Base-by-base conservation (phyloP, 2,888 invertebrate species). In the Trissoscelio sp. region DNA sequence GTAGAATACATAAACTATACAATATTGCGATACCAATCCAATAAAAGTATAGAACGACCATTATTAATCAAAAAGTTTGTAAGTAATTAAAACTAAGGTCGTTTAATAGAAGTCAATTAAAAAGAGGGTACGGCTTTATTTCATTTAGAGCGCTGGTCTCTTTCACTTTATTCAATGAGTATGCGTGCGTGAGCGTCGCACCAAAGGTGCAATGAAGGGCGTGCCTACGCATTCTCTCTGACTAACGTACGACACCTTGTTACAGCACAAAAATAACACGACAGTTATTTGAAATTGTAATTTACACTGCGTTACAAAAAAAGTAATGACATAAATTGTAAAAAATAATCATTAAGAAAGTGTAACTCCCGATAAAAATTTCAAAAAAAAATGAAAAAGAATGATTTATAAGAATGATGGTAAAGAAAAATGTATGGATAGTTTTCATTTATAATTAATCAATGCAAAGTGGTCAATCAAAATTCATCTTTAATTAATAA, bases 111-210 rank as follows among this genome's bases (percentile, higher is more conserved):
- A 77, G 28, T 44, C 20, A 37, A 60, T 44, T 57, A 55, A 67
- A 69, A 51, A 24, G 44, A 37, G 53, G 31, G 48, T 57, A 16
- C 34, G 55, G 34, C 46, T 55, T 70, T 42, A 62, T 64, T 78
- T 77, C 12, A 46, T 48, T 48, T 44, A 9, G 42, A 14, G n/a
- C 70, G 57, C 22, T 58, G 51, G 44, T 78, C 62, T 72, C 72
- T 79, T 79, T 79, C 79, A 84, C 84, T 85, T 51, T 84, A 69
- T 79, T 72, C 83, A 82, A 24, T 46, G 53, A 79, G 75, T 75
- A 83, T 79, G 84, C 82, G 80, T 75, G 83, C 85, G 85, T 84
- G 85, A 85, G 83, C 79, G 86, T 85, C 80, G 51, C 75, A 58
- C 62, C 73, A 81, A 78, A 84, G 83, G 83, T 78, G 78, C 79